Evolutionary conservation across 2,888 invertebrate species (phyloP).

Genomic region (Rhingia campestris): DNA sequence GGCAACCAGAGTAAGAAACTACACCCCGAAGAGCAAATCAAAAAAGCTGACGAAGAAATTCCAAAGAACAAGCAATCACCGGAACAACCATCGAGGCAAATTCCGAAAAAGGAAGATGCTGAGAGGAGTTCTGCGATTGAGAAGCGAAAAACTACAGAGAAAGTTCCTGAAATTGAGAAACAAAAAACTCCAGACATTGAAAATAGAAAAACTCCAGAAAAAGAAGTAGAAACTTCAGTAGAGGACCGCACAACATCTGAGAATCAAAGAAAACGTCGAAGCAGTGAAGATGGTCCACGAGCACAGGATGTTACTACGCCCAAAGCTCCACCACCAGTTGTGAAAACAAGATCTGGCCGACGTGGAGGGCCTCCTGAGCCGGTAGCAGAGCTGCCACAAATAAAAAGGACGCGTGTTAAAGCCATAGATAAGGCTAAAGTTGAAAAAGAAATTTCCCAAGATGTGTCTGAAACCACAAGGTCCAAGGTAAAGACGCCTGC

Average conservation of each 20-base stretch:
- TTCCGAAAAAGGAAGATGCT: background rate
- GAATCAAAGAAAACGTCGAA: constrained; percentile 79
- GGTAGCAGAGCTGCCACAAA: constrained; percentile 77
- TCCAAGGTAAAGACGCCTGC: constrained; percentile 28
- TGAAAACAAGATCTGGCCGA: constrained; percentile 78
- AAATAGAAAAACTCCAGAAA: background rate
- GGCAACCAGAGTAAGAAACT: constrained; percentile 23
- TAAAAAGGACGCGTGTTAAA: constrained; percentile 78
- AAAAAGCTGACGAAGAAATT: constrained; percentile 39
- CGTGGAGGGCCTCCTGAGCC: constrained; percentile 78
- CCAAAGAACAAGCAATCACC: constrained; percentile 39
- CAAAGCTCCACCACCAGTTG: constrained; percentile 24
- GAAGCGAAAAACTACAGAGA: constrained; percentile 2
- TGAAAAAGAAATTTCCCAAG: constrained; percentile 34
- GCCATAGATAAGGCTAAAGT: constrained; percentile 42
- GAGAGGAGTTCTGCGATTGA: background rate
- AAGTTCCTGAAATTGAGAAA: background rate
- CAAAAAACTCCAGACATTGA: background rate
- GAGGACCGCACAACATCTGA: constrained; percentile 31
- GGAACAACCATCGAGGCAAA: background rate
- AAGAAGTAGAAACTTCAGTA: background rate
- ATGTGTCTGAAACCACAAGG: constrained; percentile 23
- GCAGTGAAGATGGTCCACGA: constrained; percentile 76
- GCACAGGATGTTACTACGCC: constrained; percentile 38
- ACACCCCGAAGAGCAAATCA: background rate